A percentile compares a stretch with the other conserved stretches of the same genome.
Evolutionary conservation across 2,113 vertebrate genomes (phyloP).

Genomic region (Pseudonaja textilis): DNA sequence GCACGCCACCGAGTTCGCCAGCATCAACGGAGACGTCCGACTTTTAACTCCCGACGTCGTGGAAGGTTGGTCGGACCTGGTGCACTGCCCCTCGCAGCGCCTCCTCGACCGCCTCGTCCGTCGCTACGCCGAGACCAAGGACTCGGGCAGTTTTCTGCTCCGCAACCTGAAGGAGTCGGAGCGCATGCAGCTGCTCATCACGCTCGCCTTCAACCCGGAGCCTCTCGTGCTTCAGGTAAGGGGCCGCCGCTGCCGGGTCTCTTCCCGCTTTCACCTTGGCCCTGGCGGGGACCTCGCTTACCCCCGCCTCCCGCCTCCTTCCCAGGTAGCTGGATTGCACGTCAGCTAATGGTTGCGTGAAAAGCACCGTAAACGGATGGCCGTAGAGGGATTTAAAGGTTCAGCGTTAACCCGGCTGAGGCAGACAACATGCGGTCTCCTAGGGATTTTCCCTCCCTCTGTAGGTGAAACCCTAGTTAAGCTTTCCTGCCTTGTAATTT

Average conservation of each 20-base stretch:
- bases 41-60: slow-evolving; percentile 95
- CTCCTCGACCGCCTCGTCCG: slow-evolving; percentile 94
- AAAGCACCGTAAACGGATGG: not conserved
- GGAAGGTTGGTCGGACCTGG: slow-evolving; percentile 98
- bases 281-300: not conserved
- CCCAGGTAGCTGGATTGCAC: not conserved
- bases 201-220: slow-evolving; percentile 96
- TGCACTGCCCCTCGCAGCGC: slow-evolving; percentile 97
- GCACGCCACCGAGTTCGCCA: slow-evolving; percentile 94
- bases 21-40: slow-evolving; percentile 95
- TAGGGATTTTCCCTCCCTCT: not conserved
- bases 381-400: not conserved
- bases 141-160: slow-evolving; percentile 96
- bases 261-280: not conserved
- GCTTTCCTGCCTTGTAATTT: not conserved
- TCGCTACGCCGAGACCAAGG: slow-evolving; percentile 96
- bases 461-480: not conserved
- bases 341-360: not conserved
- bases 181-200: slow-evolving; percentile 97
- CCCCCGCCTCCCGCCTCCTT: not conserved
- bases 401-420: not conserved
- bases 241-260: not conserved
- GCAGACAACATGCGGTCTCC: not conserved
- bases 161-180: slow-evolving; percentile 98
- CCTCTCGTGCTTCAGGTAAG: slow-evolving; percentile 96